phyloP scores from a whole-genome alignment of 2,113 vertebrate species.

The Pantherophis guttatus region DNA sequence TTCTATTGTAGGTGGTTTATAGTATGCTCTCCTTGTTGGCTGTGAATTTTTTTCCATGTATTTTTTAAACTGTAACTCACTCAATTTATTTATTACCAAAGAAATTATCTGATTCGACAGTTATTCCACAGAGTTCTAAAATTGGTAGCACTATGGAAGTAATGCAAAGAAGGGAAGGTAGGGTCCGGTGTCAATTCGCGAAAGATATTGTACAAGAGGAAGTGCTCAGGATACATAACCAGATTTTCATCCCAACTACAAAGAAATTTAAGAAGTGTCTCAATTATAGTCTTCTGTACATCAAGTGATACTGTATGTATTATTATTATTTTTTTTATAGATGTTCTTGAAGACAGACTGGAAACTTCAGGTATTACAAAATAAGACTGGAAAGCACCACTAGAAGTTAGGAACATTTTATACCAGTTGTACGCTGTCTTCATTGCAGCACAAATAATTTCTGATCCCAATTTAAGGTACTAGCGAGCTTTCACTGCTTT shows the following conservation, averaged over 20 bases:
- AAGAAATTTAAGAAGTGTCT: background rate
- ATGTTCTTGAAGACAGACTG: background rate
- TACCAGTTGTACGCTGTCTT: background rate
- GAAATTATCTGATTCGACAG: slow-evolving; percentile 6
- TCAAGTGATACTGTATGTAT: background rate
- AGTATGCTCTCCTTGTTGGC: background rate
- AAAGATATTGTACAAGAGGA: background rate
- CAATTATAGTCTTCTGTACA: background rate
- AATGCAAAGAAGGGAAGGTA: slow-evolving; percentile 23
- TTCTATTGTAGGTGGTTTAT: background rate
- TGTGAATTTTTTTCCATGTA: background rate
- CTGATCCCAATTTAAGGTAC: background rate
- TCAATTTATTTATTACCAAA: background rate
- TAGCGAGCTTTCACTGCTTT: background rate
- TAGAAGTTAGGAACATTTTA: background rate
- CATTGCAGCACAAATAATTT: background rate
- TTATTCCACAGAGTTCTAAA: slow-evolving; percentile 26
- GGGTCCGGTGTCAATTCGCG: background rate
- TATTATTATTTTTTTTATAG: background rate
- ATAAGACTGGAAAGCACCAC: background rate
- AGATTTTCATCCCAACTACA: background rate
- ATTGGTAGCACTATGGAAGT: background rate
- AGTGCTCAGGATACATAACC: background rate
- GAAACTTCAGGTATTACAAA: background rate
- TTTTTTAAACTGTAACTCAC: background rate